Evolutionary conservation across 2,797 vertebrate genomes (phyloP), one percentile per base, ranked within the genome.

Genomic region (Hemibagrus guttatus): DNA sequence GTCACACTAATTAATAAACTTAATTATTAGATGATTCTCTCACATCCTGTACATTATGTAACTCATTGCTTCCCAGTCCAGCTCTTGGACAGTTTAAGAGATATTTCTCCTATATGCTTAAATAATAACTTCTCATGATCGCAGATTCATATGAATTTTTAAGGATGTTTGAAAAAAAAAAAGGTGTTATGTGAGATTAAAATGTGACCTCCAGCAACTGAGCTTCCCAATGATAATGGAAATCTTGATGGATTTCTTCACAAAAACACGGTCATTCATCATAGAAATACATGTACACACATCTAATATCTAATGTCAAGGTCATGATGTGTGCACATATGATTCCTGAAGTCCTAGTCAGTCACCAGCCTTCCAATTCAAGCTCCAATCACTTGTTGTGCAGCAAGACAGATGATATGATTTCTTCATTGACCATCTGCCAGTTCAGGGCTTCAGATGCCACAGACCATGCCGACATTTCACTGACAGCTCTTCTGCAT

Each of bases 371-470:
- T 42, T 80, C 12, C 39, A 21, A 61, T 61, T n/a, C 35, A 46
- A 63, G 21, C 13, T n/a, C 21, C 78, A 26, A 26, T 61, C 56
- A 9, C 6, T 42, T 14, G 31, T 59, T 35, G 54, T 42, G 56
- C 31, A 39, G 16, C 21, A 42, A 39, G 56, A 80, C 78, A 80
- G 31, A 26, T 26, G 56, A 19, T 39, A 16, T 81, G 78, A 81
- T 42, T 35, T 46, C 23, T 81, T 63, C 78, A 81, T 63, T 81
- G 78, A 81, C 58, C 78, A 81, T 46, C 78, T 81, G 78, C 58
- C 78, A 81, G 78, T 42, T 13, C 6, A 61, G 35, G n/a, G 16
- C 35, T 17, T n/a, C 21, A 17, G 21, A 81, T 46, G 58, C 78
- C 58, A 81, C 23, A 17, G 78, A 58, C 78, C 58, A 23, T 63